Evolutionary conservation across 2,797 vertebrate species (phyloP), one percentile per base, ranked within the genome.

Genomic region (Spea hammondii): DNA sequence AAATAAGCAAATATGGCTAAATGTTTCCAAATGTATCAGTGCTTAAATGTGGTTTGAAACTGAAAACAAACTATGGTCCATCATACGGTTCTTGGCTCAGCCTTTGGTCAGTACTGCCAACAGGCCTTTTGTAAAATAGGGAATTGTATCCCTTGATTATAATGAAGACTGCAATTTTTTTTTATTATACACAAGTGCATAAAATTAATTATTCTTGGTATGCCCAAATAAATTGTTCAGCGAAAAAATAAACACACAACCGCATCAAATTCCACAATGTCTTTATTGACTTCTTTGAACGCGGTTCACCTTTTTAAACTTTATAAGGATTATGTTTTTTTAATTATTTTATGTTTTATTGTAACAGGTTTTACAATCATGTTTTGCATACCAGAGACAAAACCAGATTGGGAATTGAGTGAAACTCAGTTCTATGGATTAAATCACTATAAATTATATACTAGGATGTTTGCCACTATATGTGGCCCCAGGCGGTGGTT

Each of bases 161-260:
- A 76, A 70, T 76, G 71, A 70, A 75, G 67, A 49, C 68, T 50
- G 46, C 68, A 71, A 60, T 76, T 80, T 17, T 80, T 76, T 80
- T 17, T 80, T 80, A 76, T 1, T 76, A 59, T 76, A 80, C 59
- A 80, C 65, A 70, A 70, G 73, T 70, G 60, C 68, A 65, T 70
- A 65, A 55, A 53, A 70, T 59, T 76, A 80, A 71, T 80, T 72
- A 71, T 76, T 70, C 46, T 48, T 71, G 73, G 50, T 71, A 71
- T 80, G 53, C 57, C 47, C 14, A 70, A 76, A 70, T 65, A 80
- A 55, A 69, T 72, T 32, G 54, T 73, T 76, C 45, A 64, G 44
- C 32, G 47, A 69, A 46, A 68, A 70, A n/a, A 17, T 17, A 17
- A 17, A 44, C 66, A 65, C 57, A 50, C 44, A 66, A 46, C 9